Conservation (phyloP, 1,140 invertebrate genomes). For the Phenacoccus solenopsis region DNA sequence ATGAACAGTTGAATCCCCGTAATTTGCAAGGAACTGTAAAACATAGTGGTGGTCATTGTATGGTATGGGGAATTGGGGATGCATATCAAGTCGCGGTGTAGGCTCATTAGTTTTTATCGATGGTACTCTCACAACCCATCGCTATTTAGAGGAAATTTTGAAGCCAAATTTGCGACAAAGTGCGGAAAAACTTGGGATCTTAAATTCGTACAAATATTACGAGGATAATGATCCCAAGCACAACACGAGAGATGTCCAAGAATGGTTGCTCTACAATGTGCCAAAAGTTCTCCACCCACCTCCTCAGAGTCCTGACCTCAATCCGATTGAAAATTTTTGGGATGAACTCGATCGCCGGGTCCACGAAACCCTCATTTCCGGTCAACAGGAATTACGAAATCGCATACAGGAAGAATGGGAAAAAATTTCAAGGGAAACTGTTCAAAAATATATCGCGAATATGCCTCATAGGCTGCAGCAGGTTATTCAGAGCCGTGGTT, state of each 20-base stretch:
- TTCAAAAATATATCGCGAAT: constrained; percentile 24
- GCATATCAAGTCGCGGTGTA: constrained; percentile 27
- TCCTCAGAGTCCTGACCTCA: constrained; percentile 32
- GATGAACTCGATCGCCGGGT: constrained; percentile 24
- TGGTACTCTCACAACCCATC: neutral
- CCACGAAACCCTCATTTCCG: neutral
- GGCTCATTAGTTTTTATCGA: constrained; percentile 28
- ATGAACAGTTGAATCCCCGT: constrained; percentile 3
- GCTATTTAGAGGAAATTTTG: neutral
- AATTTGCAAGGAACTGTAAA: constrained; percentile 32
- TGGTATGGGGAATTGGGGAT: constrained; percentile 32
- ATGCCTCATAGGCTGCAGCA: constrained; percentile 25
- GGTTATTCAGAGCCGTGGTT: constrained; percentile 27
- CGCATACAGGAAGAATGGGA: constrained; percentile 23
- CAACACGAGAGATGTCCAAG: constrained; percentile 18
- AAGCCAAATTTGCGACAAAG: neutral
- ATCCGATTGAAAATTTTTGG: constrained; percentile 33
- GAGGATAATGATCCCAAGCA: neutral
- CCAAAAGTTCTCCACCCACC: constrained; percentile 28
- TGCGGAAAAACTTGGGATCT: neutral
- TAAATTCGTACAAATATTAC: neutral
- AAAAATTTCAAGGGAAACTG: constrained; percentile 23
- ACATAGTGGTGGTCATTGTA: constrained; percentile 30
- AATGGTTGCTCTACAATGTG: constrained; percentile 28
- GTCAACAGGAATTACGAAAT: neutral